phyloP scores from a whole-genome alignment of 2,113 vertebrate genomes.

The Philantomba maxwellii region DNA sequence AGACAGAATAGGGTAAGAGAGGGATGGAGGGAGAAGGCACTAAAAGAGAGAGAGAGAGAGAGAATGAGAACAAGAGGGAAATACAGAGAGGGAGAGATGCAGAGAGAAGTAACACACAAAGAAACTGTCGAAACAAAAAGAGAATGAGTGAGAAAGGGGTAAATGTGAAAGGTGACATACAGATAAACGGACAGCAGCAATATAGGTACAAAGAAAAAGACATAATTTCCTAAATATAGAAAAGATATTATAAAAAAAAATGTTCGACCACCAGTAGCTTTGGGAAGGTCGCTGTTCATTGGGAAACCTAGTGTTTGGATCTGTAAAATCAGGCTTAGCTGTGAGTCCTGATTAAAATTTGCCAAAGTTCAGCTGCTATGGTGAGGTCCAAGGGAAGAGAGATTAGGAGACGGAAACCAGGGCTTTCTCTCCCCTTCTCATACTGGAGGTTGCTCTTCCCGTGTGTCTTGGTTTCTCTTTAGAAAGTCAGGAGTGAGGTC shows the following conservation, averaged over 20 bases:
- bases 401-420: background rate
- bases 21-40: no score
- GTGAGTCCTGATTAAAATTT: background rate
- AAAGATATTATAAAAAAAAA: background rate
- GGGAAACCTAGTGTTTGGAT: background rate
- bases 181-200: background rate
- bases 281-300: background rate
- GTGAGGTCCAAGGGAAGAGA: background rate
- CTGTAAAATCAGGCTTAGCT: background rate
- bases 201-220: background rate
- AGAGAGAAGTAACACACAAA: background rate
- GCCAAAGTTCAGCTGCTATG: background rate
- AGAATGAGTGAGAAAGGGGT: background rate
- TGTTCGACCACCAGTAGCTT: background rate
- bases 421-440: background rate
- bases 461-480: background rate
- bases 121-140: background rate
- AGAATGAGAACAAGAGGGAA: background rate
- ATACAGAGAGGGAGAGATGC: background rate
- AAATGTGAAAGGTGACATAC: background rate
- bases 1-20: background rate
- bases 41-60: background rate
- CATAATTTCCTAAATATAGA: background rate
- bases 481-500: background rate
- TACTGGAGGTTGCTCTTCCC: background rate